phyloP scores from a whole-genome alignment of 2,797 vertebrate species.

The Scolopax bukidnonensis region DNA sequence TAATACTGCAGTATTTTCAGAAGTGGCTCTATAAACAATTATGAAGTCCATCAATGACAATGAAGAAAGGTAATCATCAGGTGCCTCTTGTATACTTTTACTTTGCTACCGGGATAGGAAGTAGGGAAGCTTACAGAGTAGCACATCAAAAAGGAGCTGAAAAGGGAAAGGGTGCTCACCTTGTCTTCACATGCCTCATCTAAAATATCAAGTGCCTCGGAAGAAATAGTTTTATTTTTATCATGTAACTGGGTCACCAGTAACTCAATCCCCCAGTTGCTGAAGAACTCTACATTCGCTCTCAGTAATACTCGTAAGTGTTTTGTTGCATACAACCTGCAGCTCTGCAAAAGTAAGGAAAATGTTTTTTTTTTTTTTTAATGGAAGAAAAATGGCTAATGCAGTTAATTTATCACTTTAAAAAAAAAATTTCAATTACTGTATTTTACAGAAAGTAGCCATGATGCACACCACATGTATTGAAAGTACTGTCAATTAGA shows the following conservation, averaged over 20 bases:
- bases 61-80: neutral
- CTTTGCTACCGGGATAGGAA: neutral
- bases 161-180: conserved; percentile 74
- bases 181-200: conserved; percentile 97
- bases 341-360: conserved; percentile 80
- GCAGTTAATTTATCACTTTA: neutral
- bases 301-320: conserved; percentile 94
- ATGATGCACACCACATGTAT: neutral
- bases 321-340: conserved; percentile 95
- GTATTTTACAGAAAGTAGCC: neutral
- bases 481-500: neutral
- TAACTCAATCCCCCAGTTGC: conserved; percentile 96
- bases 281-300: conserved; percentile 98
- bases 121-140: neutral
- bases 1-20: neutral
- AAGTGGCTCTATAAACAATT: neutral
- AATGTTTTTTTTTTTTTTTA: neutral
- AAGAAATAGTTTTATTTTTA: conserved; percentile 91
- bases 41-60: neutral
- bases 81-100: neutral
- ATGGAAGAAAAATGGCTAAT: neutral
- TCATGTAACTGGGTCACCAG: conserved; percentile 95
- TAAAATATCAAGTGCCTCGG: conserved; percentile 93
- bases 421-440: neutral
- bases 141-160: neutral